Conservation (phyloP, 2,888 invertebrate species). For the Eurois occulta region DNA sequence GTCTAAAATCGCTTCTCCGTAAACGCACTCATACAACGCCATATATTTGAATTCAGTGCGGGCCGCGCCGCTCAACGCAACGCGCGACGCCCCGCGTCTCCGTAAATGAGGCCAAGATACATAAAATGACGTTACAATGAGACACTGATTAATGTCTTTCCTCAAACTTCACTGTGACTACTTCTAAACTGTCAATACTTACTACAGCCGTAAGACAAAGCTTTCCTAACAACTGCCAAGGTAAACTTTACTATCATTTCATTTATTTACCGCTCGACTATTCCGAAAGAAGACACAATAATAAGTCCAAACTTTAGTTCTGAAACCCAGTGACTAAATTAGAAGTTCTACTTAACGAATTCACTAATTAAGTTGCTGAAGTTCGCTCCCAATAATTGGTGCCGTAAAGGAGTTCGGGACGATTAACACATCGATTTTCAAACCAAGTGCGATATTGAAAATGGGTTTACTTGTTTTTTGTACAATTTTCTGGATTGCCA, state of each 20-base stretch:
- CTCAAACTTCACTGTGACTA: background rate
- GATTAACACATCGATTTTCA: constrained; percentile 71
- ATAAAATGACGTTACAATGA: background rate
- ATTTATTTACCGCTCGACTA: constrained; percentile 42
- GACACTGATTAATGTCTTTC: background rate
- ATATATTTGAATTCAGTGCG: too few relatives aligned
- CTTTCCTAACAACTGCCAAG: constrained; percentile 4
- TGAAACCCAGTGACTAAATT: constrained; percentile 49
- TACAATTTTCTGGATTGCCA: constrained; percentile 23
- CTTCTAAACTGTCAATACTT: constrained; percentile 14
- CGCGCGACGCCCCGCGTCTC: too few relatives aligned
- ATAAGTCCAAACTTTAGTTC: constrained; percentile 37
- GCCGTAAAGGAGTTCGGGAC: constrained; percentile 57
- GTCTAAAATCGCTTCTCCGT: too few relatives aligned
- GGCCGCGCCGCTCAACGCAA: too few relatives aligned
- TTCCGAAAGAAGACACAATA: constrained; percentile 46
- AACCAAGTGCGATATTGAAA: constrained; percentile 62
- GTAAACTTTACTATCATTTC: constrained; percentile 26
- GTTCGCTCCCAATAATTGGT: constrained; percentile 69
- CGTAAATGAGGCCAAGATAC: too few relatives aligned
- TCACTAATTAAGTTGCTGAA: constrained; percentile 69
- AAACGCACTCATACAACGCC: too few relatives aligned
- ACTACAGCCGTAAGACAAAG: background rate
- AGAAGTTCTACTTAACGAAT: constrained; percentile 54
- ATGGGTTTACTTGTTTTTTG: constrained; percentile 49